phyloP scores from a whole-genome alignment of 2,113 vertebrate species.

The Laticauda laticaudata region DNA sequence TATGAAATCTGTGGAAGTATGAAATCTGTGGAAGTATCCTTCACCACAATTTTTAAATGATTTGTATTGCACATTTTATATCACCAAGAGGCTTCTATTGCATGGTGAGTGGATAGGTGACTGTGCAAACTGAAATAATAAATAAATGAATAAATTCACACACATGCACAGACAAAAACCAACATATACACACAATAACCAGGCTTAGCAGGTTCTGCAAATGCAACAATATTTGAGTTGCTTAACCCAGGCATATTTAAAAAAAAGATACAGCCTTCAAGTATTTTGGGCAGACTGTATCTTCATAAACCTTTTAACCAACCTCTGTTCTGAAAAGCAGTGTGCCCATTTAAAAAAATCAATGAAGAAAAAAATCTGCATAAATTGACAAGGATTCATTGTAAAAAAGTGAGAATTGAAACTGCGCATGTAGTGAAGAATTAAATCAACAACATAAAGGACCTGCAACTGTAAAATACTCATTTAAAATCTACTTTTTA shows the following conservation, averaged over 20 bases:
- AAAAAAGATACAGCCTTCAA: neutral
- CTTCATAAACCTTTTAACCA: neutral
- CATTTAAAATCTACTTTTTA: neutral
- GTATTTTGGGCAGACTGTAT: neutral
- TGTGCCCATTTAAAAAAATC: neutral
- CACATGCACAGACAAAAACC: neutral
- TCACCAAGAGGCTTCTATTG: neutral
- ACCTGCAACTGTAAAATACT: neutral
- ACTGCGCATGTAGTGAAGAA: neutral
- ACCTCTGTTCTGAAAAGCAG: neutral
- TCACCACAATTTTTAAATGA: neutral
- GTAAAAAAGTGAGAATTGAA: neutral
- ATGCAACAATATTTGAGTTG: neutral
- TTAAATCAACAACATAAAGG: neutral
- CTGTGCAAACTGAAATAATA: neutral
- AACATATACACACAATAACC: neutral
- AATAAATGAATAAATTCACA: neutral
- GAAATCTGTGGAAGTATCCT: neutral
- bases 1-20: too few species aligned
- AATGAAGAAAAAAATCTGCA: neutral
- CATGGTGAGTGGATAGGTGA: neutral
- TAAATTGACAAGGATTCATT: neutral
- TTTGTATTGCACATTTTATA: neutral
- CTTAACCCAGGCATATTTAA: neutral
- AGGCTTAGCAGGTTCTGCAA: neutral